Evolutionary conservation across 2,113 vertebrate species (phyloP).

Genomic region (Ptyas mucosa): DNA sequence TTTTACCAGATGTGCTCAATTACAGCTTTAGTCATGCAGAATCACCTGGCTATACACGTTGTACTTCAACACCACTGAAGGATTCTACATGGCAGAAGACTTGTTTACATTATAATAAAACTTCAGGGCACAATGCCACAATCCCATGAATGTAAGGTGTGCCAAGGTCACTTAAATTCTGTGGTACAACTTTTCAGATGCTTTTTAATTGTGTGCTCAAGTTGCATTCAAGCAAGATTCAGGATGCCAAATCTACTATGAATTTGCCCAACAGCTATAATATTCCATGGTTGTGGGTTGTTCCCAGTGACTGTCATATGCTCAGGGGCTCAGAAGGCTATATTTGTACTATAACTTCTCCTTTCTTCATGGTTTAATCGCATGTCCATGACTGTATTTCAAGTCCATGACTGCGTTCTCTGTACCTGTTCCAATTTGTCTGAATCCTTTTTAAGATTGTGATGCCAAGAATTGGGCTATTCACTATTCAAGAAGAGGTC

Average conservation of each 20-base stretch:
- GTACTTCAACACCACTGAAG: neutral
- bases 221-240: neutral
- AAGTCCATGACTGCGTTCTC: neutral
- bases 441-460: neutral
- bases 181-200: neutral
- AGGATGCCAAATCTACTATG: neutral
- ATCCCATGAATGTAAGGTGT: neutral
- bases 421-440: neutral
- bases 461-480: neutral
- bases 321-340: neutral
- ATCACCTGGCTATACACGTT: neutral
- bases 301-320: neutral
- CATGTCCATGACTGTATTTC: neutral
- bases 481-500: neutral
- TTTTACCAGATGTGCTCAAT: neutral
- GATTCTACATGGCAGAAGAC: neutral
- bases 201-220: neutral
- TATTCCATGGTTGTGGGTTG: neutral
- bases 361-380: neutral
- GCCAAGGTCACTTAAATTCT: neutral
- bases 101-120: neutral
- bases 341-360: neutral
- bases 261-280: neutral
- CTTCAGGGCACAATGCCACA: neutral
- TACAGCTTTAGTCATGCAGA: neutral